Conservation (phyloP, 2,797 vertebrate species). For the Graptemys geographica region DNA sequence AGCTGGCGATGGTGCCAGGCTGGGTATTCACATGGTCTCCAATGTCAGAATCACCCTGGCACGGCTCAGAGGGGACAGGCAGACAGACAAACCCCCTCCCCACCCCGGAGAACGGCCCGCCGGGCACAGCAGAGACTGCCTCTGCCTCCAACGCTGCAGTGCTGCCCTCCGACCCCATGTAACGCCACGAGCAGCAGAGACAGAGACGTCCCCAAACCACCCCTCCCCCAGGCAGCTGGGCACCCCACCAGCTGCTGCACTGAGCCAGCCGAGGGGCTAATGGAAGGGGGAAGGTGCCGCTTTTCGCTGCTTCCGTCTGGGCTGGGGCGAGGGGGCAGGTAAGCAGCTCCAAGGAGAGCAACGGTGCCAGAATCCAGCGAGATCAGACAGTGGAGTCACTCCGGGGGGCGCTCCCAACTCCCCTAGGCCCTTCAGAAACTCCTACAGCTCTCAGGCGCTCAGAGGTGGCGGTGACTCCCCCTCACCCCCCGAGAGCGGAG, state of each 20-base stretch:
- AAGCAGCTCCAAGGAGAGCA: too few species aligned
- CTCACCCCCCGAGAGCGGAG: too few species aligned
- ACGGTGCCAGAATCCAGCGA: neutral
- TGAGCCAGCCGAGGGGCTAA: neutral
- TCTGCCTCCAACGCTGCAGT: too few species aligned
- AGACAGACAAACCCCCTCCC: neutral
- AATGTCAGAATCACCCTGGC: neutral
- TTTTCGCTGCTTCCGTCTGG: neutral
- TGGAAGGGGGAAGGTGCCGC: too few species aligned
- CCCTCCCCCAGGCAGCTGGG: too few species aligned
- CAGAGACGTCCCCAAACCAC: neutral
- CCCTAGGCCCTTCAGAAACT: neutral
- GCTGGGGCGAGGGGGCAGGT: too few species aligned
- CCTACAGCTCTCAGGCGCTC: too few species aligned
- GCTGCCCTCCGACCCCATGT: too few species aligned
- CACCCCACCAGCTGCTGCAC: too few species aligned
- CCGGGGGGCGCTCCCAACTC: neutral
- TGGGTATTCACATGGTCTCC: neutral
- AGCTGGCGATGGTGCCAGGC: neutral
- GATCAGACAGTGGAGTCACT: neutral
- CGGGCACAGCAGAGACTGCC: too few species aligned
- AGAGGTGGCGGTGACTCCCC: neutral
- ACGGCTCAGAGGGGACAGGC: neutral
- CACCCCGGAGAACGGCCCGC: fast-evolving
- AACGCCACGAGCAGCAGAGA: too few species aligned